Conservation (phyloP, 1,140 invertebrate species). For the Drosophila nigromelanica region DNA sequence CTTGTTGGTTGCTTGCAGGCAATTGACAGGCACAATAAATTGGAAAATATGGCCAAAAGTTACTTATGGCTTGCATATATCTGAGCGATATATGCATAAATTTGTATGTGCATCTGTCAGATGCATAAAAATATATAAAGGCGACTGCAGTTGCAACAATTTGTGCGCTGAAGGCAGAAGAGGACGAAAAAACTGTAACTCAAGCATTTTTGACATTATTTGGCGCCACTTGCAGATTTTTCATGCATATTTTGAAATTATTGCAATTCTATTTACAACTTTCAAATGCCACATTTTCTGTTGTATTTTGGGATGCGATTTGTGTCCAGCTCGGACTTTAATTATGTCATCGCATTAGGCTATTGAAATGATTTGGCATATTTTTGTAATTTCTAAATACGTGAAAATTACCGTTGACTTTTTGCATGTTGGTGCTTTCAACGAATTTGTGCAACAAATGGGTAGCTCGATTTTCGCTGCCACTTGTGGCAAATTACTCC, state of each 20-base stretch:
- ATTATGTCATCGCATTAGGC: not conserved
- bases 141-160: constrained; percentile 23
- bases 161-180: not conserved
- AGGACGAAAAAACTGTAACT: not conserved
- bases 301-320: not conserved
- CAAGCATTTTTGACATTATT: constrained; percentile 36
- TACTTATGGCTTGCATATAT: constrained; percentile 33
- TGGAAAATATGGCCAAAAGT: constrained; percentile 72
- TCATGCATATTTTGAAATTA: not conserved
- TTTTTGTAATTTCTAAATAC: constrained; percentile 8
- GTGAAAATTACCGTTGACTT: constrained; percentile 20
- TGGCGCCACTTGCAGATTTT: constrained; percentile 34
- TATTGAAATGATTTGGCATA: constrained; percentile 6
- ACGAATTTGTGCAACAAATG: constrained; percentile 30
- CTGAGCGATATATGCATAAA: constrained; percentile 8
- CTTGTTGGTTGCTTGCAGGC: constrained; percentile 49
- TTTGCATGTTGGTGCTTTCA: constrained; percentile 4
- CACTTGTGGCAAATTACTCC: constrained; percentile 50
- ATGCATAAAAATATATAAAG: constrained; percentile 32
- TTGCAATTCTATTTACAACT: not conserved
- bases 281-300: not conserved
- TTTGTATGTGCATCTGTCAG: constrained; percentile 23
- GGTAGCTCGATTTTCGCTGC: constrained; percentile 31
- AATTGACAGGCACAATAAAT: constrained; percentile 81
- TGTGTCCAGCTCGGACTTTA: not conserved